These are phyloP conservation scores for Torymus tubicola DNA, from an alignment of 2,888 invertebrate genomes.

Conservation along the genomic window DNA sequence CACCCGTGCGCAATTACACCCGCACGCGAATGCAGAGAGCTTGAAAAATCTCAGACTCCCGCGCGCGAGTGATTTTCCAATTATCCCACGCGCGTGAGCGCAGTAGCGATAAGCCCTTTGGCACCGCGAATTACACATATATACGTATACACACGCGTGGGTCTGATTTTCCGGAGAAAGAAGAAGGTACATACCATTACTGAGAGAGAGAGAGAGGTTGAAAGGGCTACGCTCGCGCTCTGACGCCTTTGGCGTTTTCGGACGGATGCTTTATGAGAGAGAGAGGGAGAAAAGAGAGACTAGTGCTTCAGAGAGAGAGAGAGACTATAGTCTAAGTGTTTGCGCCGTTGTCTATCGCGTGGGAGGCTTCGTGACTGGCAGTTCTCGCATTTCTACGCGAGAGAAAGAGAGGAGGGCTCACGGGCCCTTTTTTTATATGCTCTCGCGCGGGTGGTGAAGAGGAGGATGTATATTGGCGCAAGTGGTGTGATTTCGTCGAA, in stretches of 20 bases:
- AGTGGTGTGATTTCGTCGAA: not conserved
- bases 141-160: constrained; percentile 12
- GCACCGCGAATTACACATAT: constrained; percentile 20
- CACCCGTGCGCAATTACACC: not conserved
- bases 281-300: constrained; percentile 10
- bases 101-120: constrained; percentile 18
- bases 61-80: constrained; percentile 60
- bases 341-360: constrained; percentile 61
- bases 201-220: constrained; percentile 44
- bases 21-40: constrained; percentile 10
- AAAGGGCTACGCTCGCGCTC: constrained; percentile 37
- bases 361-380: constrained; percentile 65
- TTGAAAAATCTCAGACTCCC: constrained; percentile 27
- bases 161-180: constrained; percentile 32
- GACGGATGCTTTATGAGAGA: constrained; percentile 23
- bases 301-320: constrained; percentile 5
- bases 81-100: constrained; percentile 56
- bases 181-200: constrained; percentile 15
- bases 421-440: constrained; percentile 16
- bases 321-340: constrained; percentile 1
- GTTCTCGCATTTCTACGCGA: constrained; percentile 65
- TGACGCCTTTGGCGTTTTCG: constrained; percentile 50
- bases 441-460: not conserved
- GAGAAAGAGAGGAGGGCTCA: not conserved
- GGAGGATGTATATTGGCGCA: not conserved